These are phyloP conservation scores for Ophiothrix spiculata DNA, from an alignment of 35 echinoderm and acorn worm genomes.

Conservation along the genomic window DNA sequence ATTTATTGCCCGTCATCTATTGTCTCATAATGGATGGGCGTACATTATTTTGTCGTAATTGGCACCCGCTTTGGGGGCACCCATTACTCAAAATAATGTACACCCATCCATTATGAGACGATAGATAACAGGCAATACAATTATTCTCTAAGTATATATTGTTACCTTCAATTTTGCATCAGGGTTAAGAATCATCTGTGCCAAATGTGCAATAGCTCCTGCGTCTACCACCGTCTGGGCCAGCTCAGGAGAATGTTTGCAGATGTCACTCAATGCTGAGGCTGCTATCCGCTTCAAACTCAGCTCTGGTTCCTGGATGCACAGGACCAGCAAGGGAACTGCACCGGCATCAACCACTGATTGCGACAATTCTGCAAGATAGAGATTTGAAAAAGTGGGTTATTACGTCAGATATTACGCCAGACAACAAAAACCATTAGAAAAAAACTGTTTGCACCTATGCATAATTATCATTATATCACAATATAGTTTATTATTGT, in stretches of 20 bases:
- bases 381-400: not conserved
- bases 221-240: conserved; percentile 99
- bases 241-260: conserved; percentile 91
- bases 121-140: no score
- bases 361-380: conserved; percentile 79
- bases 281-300: conserved; percentile 96
- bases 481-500: no score
- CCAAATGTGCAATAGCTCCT: conserved; percentile 92
- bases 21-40: no score
- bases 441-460: no score
- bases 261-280: conserved; percentile 96
- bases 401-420: not conserved
- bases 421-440: not conserved
- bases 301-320: conserved; percentile 96
- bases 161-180: conserved; percentile 97
- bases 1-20: no score
- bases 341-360: conserved; percentile 98
- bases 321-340: conserved; percentile 87
- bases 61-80: no score
- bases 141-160: no score
- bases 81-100: no score
- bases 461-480: no score
- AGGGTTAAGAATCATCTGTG: conserved; percentile 98
- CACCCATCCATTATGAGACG: no score
- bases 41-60: no score